Evolutionary conservation across 2,113 vertebrate genomes (phyloP), one percentile per base, ranked within the genome.

Genomic region (Chionodraco myersi): DNA sequence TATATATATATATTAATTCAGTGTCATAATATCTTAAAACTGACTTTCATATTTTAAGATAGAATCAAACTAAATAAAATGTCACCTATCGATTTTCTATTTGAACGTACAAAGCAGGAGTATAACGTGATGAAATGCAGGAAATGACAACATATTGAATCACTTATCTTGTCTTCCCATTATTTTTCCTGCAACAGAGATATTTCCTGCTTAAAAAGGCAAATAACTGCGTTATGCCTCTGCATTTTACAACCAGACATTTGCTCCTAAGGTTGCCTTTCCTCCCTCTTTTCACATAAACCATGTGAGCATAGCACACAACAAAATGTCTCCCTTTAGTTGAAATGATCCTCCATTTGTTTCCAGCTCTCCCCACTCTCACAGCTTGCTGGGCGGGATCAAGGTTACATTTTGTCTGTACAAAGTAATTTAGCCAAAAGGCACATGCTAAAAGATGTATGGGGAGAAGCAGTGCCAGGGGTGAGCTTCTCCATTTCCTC

Each of bases 401-500:
- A 72, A 90, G 90, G 92, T 94, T 91, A 88, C 75, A 59, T 87
- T 89, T 91, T 92, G 91, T 92, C 92, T 89, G 74, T 88, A 83
- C 90, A 89, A 89, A 93, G 91, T 92, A 82, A 92, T 94, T 93
- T 90, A 92, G 94, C 93, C 91, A 92, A 85, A 74, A 92, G 90
- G 92, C 92, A 92, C 86, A 89, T 86, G 75, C 79, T 94, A 88
- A 92, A 94, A 94, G 88, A 94, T 95, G 93, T 91, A 95, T 94
- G 89, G 73, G 80, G 59, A 79, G 86, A 74, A 85, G 70, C 80
- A 90, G 82, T 79, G 89, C 92, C 90, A 93, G 85, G 89, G 91
- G 88, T 92, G 90, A 90, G 91, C 85, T 93, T 89, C 90, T 90
- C 86, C 77, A 81, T 91, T 92, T 85, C 87, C 85, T 85, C 79